Conservation (phyloP, 2,888 invertebrate species). For the Steinernema scapterisci region DNA sequence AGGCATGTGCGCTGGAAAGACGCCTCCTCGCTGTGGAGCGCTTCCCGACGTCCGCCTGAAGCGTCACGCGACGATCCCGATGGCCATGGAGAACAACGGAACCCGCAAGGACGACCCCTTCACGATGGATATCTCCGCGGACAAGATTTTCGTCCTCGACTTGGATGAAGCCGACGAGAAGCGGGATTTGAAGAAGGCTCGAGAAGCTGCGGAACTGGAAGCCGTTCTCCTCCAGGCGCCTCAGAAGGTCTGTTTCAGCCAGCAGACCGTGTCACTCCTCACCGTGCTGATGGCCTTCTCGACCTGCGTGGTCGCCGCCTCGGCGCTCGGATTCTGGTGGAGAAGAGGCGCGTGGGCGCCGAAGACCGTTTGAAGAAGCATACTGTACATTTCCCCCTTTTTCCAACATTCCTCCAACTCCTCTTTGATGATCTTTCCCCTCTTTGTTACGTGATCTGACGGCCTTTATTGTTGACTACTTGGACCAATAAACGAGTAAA, state of each 20-base stretch:
- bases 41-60: slow-evolving; percentile 27
- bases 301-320: slow-evolving; percentile 23
- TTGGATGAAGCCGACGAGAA: slow-evolving; percentile 53
- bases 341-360: slow-evolving; percentile 18
- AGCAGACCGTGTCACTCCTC: slow-evolving; percentile 36
- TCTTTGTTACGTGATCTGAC: not conserved
- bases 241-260: slow-evolving; percentile 39
- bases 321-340: slow-evolving; percentile 28
- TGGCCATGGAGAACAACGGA: slow-evolving; percentile 38
- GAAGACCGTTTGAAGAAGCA: not conserved
- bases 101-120: slow-evolving; percentile 41
- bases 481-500: not conserved
- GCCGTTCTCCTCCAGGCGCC: slow-evolving; percentile 14
- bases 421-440: slow-evolving; percentile 19
- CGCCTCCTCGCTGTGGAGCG: slow-evolving; percentile 56
- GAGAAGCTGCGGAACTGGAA: slow-evolving; percentile 11
- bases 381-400: not conserved
- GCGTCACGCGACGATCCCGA: not conserved
- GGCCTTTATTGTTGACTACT: slow-evolving; percentile 12
- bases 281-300: slow-evolving; percentile 37
- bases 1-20: slow-evolving; percentile 66
- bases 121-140: slow-evolving; percentile 64
- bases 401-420: slow-evolving; percentile 9
- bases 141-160: slow-evolving; percentile 64
- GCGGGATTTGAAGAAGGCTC: slow-evolving; percentile 2